A percentile compares a stretch with the other conserved stretches of the same genome.
phyloP scores from a whole-genome alignment of 2,797 vertebrate species.

The Takifugu rubripes region DNA sequence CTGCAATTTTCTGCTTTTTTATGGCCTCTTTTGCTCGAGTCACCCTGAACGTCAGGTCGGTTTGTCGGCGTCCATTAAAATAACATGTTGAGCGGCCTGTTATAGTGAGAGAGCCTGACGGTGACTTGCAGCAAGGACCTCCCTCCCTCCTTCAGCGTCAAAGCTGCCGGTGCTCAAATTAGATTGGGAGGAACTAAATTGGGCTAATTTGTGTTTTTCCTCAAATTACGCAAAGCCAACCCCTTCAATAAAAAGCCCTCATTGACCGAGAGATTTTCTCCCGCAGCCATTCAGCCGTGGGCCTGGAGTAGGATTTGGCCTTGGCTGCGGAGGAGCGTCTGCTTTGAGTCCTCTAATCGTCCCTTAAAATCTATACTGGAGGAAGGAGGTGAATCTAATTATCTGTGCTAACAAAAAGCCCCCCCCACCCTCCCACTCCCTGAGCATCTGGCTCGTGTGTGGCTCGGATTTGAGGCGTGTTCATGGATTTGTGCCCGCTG shows the following conservation, averaged over 20 bases:
- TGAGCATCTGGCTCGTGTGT: conserved; percentile 22
- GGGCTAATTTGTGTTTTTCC: conserved; percentile 69
- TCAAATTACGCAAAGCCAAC: conserved; percentile 53
- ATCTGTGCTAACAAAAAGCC: conserved; percentile 39
- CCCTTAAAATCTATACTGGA: conserved; percentile 46
- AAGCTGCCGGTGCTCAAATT: conserved; percentile 45
- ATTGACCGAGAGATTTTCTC: conserved; percentile 53
- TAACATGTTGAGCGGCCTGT: too few species aligned
- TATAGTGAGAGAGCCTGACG: neutral
- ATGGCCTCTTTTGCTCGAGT: too few species aligned
- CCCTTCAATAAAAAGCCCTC: conserved; percentile 52
- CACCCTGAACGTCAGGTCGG: too few species aligned
- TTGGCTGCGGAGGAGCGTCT: conserved; percentile 26
- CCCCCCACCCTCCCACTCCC: conserved; percentile 6
- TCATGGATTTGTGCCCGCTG: conserved; percentile 7
- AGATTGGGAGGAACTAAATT: conserved; percentile 56
- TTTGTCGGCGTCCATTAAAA: too few species aligned
- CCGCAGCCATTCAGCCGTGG: conserved; percentile 27
- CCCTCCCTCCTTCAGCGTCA: conserved; percentile 42
- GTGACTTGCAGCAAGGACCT: conserved; percentile 31
- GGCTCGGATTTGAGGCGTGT: conserved; percentile 14
- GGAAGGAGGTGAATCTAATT: conserved; percentile 47
- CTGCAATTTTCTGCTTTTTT: too few species aligned
- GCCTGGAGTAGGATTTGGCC: conserved; percentile 25
- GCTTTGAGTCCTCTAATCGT: conserved; percentile 42